Evolutionary conservation across 2,797 vertebrate genomes (phyloP).

Genomic region (Liparis tanakae): DNA sequence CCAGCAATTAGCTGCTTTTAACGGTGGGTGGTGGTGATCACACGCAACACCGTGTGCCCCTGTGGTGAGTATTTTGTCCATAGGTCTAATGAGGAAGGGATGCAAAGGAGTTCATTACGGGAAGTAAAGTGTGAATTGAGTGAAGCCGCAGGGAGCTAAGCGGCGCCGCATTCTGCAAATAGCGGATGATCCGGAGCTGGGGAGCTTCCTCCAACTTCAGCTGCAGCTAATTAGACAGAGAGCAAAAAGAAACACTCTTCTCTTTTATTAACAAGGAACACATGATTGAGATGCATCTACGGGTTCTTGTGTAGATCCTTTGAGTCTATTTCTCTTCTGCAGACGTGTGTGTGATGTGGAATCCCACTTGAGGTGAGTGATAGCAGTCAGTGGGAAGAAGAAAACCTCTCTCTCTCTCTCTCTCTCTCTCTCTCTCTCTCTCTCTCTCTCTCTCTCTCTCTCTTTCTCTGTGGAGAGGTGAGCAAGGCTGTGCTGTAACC

Average conservation of each 20-base stretch:
- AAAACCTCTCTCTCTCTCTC: not conserved
- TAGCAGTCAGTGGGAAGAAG: conserved; percentile 3
- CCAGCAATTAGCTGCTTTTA: conserved; percentile 59
- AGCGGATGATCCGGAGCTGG: conserved; percentile 46
- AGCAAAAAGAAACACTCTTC: conserved; percentile 33
- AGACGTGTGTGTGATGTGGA: conserved; percentile 3
- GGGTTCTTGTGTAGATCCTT: not conserved
- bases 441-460: no score
- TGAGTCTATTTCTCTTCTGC: not conserved
- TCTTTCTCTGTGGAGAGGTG: conserved; percentile 13
- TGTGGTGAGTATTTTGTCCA: conserved; percentile 42
- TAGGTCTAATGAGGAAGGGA: conserved; percentile 63
- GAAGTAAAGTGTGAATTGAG: conserved; percentile 70
- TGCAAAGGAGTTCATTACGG: conserved; percentile 67
- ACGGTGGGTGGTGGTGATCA: conserved; percentile 45
- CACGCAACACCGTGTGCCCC: conserved; percentile 48
- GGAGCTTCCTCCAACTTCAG: conserved; percentile 45
- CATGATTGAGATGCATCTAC: conserved; percentile 33
- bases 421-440: no score
- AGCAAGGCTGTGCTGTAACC: conserved; percentile 2
- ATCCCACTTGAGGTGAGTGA: conserved; percentile 7
- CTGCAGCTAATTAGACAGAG: conserved; percentile 55
- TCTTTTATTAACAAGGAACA: conserved; percentile 35
- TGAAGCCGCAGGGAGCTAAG: conserved; percentile 70
- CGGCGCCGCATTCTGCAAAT: conserved; percentile 55